phyloP scores from a whole-genome alignment of 2,113 vertebrate genomes.

The Notarius lentiginosus region DNA sequence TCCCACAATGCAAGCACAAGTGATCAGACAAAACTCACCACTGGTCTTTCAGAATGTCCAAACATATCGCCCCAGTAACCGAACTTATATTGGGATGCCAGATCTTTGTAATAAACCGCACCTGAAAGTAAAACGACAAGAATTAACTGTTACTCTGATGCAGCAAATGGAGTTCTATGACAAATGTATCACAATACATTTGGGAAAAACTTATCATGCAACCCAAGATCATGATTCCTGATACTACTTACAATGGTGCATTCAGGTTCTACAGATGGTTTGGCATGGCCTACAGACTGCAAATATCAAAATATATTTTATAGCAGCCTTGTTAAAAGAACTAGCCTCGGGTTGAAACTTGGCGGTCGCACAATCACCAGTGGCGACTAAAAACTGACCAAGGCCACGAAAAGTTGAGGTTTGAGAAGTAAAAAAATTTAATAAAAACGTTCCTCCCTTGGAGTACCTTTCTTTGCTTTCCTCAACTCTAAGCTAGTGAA shows the following conservation, averaged over 20 bases:
- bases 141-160: background rate
- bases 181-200: background rate
- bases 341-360: background rate
- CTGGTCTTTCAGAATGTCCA: constrained; percentile 99
- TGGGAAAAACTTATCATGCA: too few relatives aligned
- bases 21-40: constrained; percentile 79
- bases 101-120: constrained; percentile 99
- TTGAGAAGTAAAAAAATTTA: too few relatives aligned
- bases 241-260: background rate
- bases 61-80: constrained; percentile 98
- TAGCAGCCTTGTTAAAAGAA: background rate
- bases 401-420: too few relatives aligned
- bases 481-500: too few relatives aligned
- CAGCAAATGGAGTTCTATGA: background rate
- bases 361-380: too few relatives aligned
- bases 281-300: background rate
- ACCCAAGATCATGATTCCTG: background rate
- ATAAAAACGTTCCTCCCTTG: too few relatives aligned
- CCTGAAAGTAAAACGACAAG: constrained; percentile 69
- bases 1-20: too few relatives aligned
- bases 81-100: constrained; percentile 99
- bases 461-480: too few relatives aligned
- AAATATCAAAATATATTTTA: background rate
- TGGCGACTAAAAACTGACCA: too few relatives aligned
- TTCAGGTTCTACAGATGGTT: background rate